Percentiles rank a stretch among this genome's conserved stretches.
Evolutionary conservation across 2,888 invertebrate species (phyloP).

Genomic region (Notocelia uddmanniana): DNA sequence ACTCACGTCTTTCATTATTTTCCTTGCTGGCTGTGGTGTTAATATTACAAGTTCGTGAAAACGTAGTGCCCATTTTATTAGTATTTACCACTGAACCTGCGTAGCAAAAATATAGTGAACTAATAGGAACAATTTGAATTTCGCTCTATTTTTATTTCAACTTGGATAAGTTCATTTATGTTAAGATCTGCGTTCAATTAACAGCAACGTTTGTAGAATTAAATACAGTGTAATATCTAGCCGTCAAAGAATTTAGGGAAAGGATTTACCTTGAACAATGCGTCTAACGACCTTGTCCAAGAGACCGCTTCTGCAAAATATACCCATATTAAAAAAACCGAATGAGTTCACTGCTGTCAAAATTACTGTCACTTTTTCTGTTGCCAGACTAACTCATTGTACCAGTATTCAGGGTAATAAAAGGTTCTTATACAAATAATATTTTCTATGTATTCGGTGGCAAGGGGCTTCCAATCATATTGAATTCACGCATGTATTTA

Average conservation of each 20-base stretch:
- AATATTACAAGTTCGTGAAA: slow-evolving; percentile 79
- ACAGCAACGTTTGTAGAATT: not conserved
- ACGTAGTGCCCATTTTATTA: slow-evolving; percentile 76
- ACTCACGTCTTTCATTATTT: slow-evolving; percentile 67
- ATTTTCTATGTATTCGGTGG: too few species aligned
- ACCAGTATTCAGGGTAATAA: not conserved
- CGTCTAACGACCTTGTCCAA: slow-evolving; percentile 65
- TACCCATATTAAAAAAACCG: slow-evolving; percentile 49
- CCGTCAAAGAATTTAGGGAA: slow-evolving; percentile 57
- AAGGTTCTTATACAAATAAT: too few species aligned
- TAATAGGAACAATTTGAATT: slow-evolving; percentile 47
- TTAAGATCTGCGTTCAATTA: not conserved
- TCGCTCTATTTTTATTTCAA: slow-evolving; percentile 43
- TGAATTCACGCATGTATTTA: too few species aligned
- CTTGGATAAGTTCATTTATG: not conserved
- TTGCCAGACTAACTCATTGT: slow-evolving; percentile 19
- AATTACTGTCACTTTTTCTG: slow-evolving; percentile 26
- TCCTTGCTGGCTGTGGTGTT: slow-evolving; percentile 63
- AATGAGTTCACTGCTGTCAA: slow-evolving; percentile 18
- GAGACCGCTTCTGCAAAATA: slow-evolving; percentile 59
- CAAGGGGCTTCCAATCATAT: too few species aligned
- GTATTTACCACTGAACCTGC: slow-evolving; percentile 52
- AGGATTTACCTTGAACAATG: slow-evolving; percentile 73
- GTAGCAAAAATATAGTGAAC: slow-evolving; percentile 46
- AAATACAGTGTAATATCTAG: slow-evolving; percentile 7